Percentiles rank a stretch among this genome's conserved stretches.
Evolutionary conservation across 1,140 invertebrate species (phyloP).

Genomic region (Sogatella furcifera): DNA sequence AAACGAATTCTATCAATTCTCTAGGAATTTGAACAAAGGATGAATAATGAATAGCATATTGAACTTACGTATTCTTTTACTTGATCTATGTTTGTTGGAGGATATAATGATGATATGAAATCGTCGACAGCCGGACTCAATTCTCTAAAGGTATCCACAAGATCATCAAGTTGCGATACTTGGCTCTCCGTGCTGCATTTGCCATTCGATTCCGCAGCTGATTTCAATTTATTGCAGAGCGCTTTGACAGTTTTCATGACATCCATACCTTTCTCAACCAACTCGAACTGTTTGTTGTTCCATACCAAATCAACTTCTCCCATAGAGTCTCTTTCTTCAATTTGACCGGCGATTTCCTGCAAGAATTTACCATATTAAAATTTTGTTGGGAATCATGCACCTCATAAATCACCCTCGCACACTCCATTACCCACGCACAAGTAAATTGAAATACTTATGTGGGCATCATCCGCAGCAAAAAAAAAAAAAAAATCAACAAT

Average conservation of each 20-base stretch:
- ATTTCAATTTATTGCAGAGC: not conserved
- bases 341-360: not conserved
- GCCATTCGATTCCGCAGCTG: not conserved
- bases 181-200: not conserved
- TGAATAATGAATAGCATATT: no score
- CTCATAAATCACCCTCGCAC: no score
- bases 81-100: not conserved
- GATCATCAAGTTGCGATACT: not conserved
- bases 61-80: not conserved
- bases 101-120: not conserved
- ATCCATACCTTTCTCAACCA: not conserved
- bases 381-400: no score
- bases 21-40: no score
- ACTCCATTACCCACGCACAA: no score
- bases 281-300: not conserved
- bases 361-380: no score
- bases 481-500: no score
- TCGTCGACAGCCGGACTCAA: constrained; percentile 6
- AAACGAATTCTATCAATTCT: no score
- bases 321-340: not conserved
- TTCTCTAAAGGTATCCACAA: not conserved
- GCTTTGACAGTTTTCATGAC: not conserved
- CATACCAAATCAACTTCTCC: not conserved
- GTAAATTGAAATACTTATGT: no score
- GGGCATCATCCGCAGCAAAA: no score